Evolutionary conservation across 2,113 vertebrate species (phyloP).

Genomic region (Aspidoscelis tigris): DNA sequence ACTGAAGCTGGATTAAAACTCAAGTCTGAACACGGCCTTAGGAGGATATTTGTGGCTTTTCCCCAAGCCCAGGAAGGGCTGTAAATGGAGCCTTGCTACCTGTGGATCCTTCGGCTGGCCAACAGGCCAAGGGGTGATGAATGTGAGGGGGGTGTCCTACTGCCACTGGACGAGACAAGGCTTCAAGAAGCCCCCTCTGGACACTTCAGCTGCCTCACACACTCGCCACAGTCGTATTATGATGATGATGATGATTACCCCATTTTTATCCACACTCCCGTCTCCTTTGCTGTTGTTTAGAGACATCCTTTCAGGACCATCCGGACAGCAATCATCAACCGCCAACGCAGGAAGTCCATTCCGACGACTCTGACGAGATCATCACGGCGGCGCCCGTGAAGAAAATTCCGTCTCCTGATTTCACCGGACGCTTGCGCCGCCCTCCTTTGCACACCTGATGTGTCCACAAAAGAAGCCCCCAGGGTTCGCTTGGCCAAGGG

Average conservation of each 20-base stretch:
- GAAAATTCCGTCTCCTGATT: slow-evolving; percentile 54
- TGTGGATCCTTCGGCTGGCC: too few species aligned
- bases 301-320: slow-evolving; percentile 17
- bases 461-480: neutral
- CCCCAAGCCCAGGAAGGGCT: too few species aligned
- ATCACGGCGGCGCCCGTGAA: slow-evolving; percentile 76
- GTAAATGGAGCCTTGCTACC: too few species aligned
- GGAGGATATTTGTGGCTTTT: too few species aligned
- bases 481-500: neutral
- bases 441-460: neutral
- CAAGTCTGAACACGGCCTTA: too few species aligned
- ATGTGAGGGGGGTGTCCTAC: too few species aligned
- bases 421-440: neutral
- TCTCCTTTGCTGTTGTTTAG: slow-evolving; percentile 65
- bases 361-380: slow-evolving; percentile 88
- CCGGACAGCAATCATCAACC: neutral
- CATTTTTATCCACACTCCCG: slow-evolving; percentile 10
- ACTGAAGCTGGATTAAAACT: too few species aligned
- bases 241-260: neutral
- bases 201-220: too few species aligned
- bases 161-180: too few species aligned
- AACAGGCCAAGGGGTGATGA: too few species aligned
- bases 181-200: too few species aligned
- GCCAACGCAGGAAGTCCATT: slow-evolving; percentile 66
- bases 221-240: too few species aligned